A percentile compares a stretch with the other conserved stretches of the same genome.
Conservation (phyloP, 2,113 vertebrate species). For the Suricata suricatta region DNA sequence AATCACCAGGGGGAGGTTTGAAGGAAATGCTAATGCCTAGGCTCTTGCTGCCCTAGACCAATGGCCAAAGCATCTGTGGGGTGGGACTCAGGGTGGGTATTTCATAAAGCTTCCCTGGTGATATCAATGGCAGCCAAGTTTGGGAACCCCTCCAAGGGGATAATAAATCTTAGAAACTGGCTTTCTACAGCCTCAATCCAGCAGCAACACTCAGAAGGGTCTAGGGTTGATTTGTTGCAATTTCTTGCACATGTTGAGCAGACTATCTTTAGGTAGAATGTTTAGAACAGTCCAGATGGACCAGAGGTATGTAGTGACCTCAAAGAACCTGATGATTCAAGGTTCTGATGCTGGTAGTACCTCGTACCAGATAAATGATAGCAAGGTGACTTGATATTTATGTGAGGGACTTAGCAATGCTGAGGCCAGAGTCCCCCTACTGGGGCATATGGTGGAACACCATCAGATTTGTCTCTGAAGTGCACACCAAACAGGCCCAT, state of each 20-base stretch:
- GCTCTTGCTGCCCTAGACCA: not conserved
- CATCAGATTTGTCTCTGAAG: not conserved
- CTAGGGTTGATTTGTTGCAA: not conserved
- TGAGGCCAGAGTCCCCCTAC: not conserved
- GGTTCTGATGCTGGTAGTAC: not conserved
- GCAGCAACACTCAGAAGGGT: not conserved
- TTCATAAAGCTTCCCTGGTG: not conserved
- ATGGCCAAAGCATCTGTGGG: not conserved
- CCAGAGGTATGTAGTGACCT: not conserved
- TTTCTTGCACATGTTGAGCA: not conserved
- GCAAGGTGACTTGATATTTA: not conserved
- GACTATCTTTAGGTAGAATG: not conserved
- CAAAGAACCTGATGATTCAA: not conserved
- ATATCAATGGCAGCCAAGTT: not conserved
- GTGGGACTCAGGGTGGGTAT: not conserved
- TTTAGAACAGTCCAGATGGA: not conserved
- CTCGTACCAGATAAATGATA: not conserved
- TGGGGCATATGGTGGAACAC: rapidly evolving
- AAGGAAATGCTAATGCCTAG: not conserved
- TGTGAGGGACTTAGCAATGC: not conserved
- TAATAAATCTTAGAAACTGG: not conserved
- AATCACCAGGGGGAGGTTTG: not conserved
- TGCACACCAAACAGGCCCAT: not conserved
- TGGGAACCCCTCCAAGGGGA: not conserved
- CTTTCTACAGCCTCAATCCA: not conserved